A percentile compares a stretch with the other conserved stretches of the same genome.
Conservation (phyloP, 2,888 invertebrate species). For the Mycogona germanica region DNA sequence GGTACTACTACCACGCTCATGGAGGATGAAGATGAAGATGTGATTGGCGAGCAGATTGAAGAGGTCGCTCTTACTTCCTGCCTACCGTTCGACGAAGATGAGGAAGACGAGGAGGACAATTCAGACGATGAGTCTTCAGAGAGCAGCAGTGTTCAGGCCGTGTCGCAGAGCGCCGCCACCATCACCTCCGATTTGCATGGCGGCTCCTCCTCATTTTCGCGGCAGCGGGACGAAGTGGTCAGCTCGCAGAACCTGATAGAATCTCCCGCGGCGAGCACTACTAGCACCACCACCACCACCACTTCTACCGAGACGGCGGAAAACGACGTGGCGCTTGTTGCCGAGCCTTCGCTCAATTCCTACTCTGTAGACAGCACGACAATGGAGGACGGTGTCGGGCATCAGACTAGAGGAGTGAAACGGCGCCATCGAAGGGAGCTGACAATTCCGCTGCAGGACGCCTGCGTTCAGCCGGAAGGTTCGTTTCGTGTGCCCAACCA, state of each 20-base stretch:
- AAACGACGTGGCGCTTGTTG: not conserved
- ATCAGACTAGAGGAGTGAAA: conserved; percentile 7
- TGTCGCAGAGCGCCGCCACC: too few species aligned
- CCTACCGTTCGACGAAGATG: conserved; percentile 10
- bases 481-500: not conserved
- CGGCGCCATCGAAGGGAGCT: conserved; percentile 14
- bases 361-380: conserved; percentile 16
- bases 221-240: too few species aligned
- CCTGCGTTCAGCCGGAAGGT: conserved; percentile 11
- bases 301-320: not conserved
- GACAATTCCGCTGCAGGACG: conserved; percentile 10
- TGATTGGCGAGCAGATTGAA: not conserved
- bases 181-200: too few species aligned
- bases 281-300: not conserved
- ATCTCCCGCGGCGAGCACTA: too few species aligned
- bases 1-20: conserved; percentile 4
- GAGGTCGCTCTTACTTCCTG: too few species aligned
- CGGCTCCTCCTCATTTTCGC: too few species aligned
- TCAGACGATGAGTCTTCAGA: too few species aligned
- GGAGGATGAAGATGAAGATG: conserved; percentile 11
- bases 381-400: conserved; percentile 2
- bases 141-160: not conserved
- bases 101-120: conserved; percentile 15
- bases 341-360: too few species aligned
- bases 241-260: too few species aligned